Percentiles rank a stretch among this genome's conserved stretches.
phyloP scores from a whole-genome alignment of 2,113 vertebrate species.

The Fregata magnificens region DNA sequence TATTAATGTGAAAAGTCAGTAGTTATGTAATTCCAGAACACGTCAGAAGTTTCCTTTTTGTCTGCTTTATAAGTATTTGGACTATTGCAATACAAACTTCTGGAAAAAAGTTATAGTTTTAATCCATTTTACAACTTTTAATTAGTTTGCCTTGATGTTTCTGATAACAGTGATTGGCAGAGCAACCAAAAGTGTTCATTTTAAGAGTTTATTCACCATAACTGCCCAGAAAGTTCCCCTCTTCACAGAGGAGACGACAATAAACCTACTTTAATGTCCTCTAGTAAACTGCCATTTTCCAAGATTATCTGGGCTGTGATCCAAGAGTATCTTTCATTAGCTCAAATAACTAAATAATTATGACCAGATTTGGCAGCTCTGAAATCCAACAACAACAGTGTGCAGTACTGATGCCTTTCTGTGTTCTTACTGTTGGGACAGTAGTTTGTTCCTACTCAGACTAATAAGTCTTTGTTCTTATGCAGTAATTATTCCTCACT shows the following conservation, averaged over 20 bases:
- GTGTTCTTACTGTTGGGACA: not conserved
- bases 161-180: not conserved
- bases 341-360: slow-evolving; percentile 55
- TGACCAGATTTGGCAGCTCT: slow-evolving; percentile 49
- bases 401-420: not conserved
- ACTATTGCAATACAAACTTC: not conserved
- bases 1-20: slow-evolving; percentile 4
- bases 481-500: slow-evolving; percentile 1
- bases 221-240: not conserved
- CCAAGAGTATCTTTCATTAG: slow-evolving; percentile 61
- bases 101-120: not conserved
- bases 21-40: not conserved
- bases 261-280: slow-evolving; percentile 40
- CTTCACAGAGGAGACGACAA: not conserved
- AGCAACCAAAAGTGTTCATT: not conserved
- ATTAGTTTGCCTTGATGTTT: not conserved
- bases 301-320: slow-evolving; percentile 46
- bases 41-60: not conserved
- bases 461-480: slow-evolving; percentile 11
- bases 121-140: not conserved
- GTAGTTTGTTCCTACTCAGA: not conserved
- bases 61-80: not conserved
- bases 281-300: slow-evolving; percentile 45
- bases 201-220: not conserved
- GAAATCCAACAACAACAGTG: slow-evolving; percentile 23